These are phyloP conservation scores for Vipera latastei DNA, from an alignment of 2,797 vertebrate species.

Conservation along the genomic window DNA sequence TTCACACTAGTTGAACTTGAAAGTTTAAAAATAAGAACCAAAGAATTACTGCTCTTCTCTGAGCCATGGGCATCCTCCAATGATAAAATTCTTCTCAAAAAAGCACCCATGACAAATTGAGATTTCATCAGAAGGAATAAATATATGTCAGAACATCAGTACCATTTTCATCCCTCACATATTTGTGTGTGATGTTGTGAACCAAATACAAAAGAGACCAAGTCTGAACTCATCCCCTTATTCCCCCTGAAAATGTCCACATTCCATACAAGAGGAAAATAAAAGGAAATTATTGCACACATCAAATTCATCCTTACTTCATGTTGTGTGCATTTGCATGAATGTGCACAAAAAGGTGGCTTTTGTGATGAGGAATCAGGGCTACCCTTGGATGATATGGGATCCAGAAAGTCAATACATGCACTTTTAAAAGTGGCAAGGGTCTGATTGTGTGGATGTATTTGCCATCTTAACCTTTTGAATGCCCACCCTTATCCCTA, in stretches of 20 bases:
- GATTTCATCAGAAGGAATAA: not conserved
- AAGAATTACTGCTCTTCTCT: not conserved
- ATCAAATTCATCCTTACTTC: not conserved
- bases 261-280: not conserved
- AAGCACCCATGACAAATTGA: not conserved
- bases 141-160: not conserved
- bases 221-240: not conserved
- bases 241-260: not conserved
- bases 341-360: not conserved
- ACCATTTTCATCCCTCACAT: not conserved
- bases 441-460: not conserved
- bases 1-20: not conserved
- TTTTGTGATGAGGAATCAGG: not conserved
- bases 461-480: not conserved
- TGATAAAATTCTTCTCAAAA: not conserved
- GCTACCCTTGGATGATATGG: not conserved
- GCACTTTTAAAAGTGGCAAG: not conserved
- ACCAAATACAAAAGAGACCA: not conserved
- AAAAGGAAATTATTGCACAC: not conserved
- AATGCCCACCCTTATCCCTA: not conserved
- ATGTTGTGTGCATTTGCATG: not conserved
- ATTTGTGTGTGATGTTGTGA: not conserved
- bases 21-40: not conserved
- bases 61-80: not conserved
- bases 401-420: not conserved